Conservation (phyloP, 2,113 vertebrate genomes). For the Castor canadensis region DNA sequence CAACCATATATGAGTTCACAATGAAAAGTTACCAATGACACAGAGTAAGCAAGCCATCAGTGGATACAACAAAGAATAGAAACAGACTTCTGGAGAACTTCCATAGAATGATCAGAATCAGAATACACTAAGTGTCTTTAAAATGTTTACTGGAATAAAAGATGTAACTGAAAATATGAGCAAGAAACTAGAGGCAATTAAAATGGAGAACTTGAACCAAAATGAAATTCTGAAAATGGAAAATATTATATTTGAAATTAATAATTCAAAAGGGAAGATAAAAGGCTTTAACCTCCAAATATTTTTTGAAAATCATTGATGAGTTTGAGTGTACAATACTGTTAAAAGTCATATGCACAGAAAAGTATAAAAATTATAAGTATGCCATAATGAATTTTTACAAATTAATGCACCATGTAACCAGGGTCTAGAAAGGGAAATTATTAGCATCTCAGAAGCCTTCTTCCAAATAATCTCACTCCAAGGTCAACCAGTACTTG, state of each 20-base stretch:
- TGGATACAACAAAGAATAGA: slow-evolving; percentile 13
- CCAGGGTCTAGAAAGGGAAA: neutral
- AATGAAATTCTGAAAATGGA: slow-evolving; percentile 38
- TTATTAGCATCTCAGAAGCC: neutral
- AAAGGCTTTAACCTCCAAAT: neutral
- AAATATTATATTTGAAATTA: slow-evolving; percentile 37
- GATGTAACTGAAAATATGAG: neutral
- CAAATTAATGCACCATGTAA: neutral
- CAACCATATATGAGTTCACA: neutral
- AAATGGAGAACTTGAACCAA: slow-evolving; percentile 26
- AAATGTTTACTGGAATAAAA: slow-evolving; percentile 17
- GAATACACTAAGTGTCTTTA: neutral
- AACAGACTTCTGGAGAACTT: neutral
- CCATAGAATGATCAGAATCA: neutral
- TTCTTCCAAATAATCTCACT: neutral
- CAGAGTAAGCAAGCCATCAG: neutral
- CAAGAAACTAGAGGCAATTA: neutral
- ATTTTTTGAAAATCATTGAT: slow-evolving; percentile 12
- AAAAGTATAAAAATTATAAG: neutral
- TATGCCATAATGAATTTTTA: neutral
- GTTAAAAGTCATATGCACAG: neutral
- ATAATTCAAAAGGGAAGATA: neutral
- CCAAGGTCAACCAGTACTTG: neutral
- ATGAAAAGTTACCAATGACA: neutral
- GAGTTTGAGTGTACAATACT: neutral